These are phyloP conservation scores for Diaphora mendica DNA, from an alignment of 2,888 invertebrate genomes.

Conservation along the genomic window DNA sequence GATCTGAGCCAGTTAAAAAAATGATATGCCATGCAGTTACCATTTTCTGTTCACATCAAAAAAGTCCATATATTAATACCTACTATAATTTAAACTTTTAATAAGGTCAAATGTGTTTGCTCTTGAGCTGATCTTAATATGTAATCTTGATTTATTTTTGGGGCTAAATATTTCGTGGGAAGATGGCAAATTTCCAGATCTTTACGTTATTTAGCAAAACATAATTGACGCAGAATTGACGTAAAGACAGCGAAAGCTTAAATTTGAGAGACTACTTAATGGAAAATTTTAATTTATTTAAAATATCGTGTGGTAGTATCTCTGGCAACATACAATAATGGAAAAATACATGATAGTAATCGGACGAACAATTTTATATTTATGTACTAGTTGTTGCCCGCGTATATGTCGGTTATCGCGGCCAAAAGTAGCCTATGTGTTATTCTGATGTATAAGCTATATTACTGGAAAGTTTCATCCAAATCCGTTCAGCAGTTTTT, in stretches of 20 bases:
- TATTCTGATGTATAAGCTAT: no score
- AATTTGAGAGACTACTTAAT: not conserved
- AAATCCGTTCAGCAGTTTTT: no score
- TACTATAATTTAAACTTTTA: not conserved
- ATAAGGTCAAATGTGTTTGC: not conserved
- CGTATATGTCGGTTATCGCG: no score
- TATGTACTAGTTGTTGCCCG: no score
- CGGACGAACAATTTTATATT: no score
- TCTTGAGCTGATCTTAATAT: not conserved
- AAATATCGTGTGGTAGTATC: not conserved
- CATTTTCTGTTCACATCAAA: not conserved
- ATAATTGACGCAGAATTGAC: conserved; percentile 10
- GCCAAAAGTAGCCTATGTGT: no score
- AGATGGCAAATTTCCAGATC: conserved; percentile 30
- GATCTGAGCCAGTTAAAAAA: conserved; percentile 69
- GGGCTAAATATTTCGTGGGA: conserved; percentile 13
- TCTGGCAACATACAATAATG: no score
- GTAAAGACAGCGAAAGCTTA: not conserved
- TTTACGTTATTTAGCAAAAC: conserved; percentile 30
- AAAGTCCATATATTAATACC: not conserved
- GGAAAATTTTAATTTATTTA: not conserved
- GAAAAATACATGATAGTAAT: no score
- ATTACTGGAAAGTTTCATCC: no score
- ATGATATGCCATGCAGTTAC: conserved; percentile 26
- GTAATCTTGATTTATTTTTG: conserved; percentile 16